Percentiles rank a stretch among this genome's conserved stretches.
phyloP scores from a whole-genome alignment of 2,888 invertebrate genomes.

The Argyresthia albistria region DNA sequence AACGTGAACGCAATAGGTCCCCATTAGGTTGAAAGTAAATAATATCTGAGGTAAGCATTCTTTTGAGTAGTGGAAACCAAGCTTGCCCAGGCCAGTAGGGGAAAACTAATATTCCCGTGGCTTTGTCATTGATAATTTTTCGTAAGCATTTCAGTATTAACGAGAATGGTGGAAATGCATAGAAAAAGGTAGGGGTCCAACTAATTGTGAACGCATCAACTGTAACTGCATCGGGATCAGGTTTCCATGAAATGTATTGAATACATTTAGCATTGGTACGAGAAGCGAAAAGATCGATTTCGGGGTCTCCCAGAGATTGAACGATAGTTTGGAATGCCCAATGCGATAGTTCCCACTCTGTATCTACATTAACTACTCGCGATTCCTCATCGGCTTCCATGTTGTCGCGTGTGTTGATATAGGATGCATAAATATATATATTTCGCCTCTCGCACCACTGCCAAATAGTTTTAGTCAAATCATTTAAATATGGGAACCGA shows the following conservation, averaged over 20 bases:
- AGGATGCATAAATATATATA: conserved; percentile 10
- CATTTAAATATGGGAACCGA: no score
- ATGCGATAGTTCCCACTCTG: conserved; percentile 7
- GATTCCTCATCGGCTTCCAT: conserved; percentile 13
- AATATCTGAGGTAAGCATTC: neutral
- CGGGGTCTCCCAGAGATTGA: no score
- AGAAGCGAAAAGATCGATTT: no score
- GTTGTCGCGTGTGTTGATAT: no score
- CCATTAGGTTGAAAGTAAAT: conserved; percentile 2
- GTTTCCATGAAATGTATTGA: conserved; percentile 4
- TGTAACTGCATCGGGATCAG: conserved; percentile 3
- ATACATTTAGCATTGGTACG: conserved; percentile 7
- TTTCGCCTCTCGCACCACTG: conserved; percentile 13
- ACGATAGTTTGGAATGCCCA: conserved; percentile 2
- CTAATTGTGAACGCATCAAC: conserved; percentile 9
- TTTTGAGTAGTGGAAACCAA: conserved; percentile 6
- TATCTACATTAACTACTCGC: conserved; percentile 7
- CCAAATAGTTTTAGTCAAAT: conserved; percentile 9
- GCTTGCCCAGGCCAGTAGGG: conserved; percentile 9
- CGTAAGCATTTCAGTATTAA: conserved; percentile 7
- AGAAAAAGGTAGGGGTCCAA: conserved; percentile 6
- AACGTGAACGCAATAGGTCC: conserved; percentile 3
- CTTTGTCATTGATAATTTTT: conserved; percentile 9
- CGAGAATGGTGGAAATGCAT: conserved; percentile 10
- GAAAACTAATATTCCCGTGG: conserved; percentile 8